These are phyloP conservation scores for Enteromius trimaculatus DNA, from an alignment of 2,797 vertebrate genomes.

Conservation along the genomic window DNA sequence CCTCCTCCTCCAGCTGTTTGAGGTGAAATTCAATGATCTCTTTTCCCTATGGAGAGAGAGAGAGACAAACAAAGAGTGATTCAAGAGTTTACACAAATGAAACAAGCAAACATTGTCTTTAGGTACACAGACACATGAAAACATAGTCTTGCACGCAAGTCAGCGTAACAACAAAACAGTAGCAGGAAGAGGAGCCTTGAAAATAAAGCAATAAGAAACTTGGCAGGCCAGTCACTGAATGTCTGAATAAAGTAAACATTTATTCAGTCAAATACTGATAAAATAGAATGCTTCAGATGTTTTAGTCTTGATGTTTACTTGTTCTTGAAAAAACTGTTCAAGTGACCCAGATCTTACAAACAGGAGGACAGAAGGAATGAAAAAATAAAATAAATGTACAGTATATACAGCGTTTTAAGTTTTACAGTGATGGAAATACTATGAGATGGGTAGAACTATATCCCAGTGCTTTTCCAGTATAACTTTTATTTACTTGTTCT, in stretches of 20 bases:
- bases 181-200: not conserved
- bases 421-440: no score
- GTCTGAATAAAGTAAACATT: not conserved
- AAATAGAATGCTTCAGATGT: not conserved
- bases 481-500: not conserved
- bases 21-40: conserved; percentile 95
- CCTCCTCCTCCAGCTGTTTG: conserved; percentile 87
- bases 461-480: no score
- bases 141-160: not conserved
- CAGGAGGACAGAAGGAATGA: not conserved
- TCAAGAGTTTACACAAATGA: not conserved
- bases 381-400: no score
- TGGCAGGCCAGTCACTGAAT: not conserved
- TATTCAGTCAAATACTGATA: not conserved
- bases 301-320: not conserved
- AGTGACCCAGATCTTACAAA: not conserved
- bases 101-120: conserved; percentile 15
- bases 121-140: not conserved
- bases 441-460: no score
- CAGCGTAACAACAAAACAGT: not conserved
- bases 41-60: conserved; percentile 82
- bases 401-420: no score
- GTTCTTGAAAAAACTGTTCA: not conserved
- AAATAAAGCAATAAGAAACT: not conserved
- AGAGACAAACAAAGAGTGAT: conserved; percentile 10